Conservation (phyloP, 2,888 invertebrate species). For the Campaea margaritaria region DNA sequence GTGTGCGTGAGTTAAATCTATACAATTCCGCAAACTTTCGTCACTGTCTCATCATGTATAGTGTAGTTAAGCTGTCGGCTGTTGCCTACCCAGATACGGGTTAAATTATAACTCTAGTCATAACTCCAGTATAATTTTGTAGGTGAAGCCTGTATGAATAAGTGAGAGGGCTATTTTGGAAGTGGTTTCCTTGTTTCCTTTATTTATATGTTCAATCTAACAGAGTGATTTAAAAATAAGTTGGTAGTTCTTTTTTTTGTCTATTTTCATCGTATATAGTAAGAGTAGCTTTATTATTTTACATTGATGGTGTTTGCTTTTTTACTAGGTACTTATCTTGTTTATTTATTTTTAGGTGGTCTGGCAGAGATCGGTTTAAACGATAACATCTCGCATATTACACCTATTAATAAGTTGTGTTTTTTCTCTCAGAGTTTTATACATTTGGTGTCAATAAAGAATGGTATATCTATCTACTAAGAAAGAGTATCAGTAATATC, state of each 20-base stretch:
- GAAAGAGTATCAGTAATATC: too few relatives aligned
- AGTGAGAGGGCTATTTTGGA: conserved; percentile 19
- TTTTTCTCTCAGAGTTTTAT: too few relatives aligned
- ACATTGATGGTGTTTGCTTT: too few relatives aligned
- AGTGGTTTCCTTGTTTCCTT: conserved; percentile 22
- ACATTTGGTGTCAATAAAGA: too few relatives aligned
- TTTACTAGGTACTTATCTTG: too few relatives aligned
- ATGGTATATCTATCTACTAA: too few relatives aligned
- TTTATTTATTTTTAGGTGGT: too few relatives aligned
- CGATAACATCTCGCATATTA: too few relatives aligned
- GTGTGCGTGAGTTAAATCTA: too few relatives aligned
- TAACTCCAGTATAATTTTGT: conserved; percentile 24
- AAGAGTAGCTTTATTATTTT: too few relatives aligned
- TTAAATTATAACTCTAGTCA: conserved; percentile 27
- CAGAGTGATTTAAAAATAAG: conserved; percentile 4
- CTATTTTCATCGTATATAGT: background rate
- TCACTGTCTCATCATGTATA: background rate
- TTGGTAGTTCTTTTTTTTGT: background rate
- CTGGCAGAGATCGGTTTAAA: too few relatives aligned
- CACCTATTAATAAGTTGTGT: too few relatives aligned
- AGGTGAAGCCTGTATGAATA: conserved; percentile 24
- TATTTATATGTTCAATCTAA: conserved; percentile 1
- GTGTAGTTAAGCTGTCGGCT: conserved; percentile 3
- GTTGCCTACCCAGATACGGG: conserved; percentile 27
- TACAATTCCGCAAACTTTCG: background rate